These are phyloP conservation scores for Microcebus tavaratra DNA, from an alignment of 2,113 vertebrate genomes.

Conservation along the genomic window DNA sequence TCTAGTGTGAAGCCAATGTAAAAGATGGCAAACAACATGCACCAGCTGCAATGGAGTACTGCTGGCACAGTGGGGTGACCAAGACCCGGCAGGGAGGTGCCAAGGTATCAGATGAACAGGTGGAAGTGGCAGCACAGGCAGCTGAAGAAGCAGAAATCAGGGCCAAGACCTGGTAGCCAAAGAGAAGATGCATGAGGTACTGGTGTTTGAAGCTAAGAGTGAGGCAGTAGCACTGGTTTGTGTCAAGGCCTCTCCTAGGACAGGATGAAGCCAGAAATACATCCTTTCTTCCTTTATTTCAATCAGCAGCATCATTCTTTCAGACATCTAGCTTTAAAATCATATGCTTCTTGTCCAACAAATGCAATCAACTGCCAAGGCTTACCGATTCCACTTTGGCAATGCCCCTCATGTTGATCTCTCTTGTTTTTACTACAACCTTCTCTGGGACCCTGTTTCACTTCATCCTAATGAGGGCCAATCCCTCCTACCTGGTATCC, in stretches of 20 bases:
- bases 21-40: neutral
- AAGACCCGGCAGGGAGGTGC: neutral
- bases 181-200: neutral
- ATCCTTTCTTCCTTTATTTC: neutral
- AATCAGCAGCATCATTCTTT: neutral
- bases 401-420: neutral
- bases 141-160: neutral
- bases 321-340: neutral
- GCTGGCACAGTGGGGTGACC: neutral
- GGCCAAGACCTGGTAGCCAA: neutral
- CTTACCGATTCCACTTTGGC: neutral
- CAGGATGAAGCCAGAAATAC: neutral
- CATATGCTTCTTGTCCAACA: neutral
- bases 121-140: neutral
- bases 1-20: neutral
- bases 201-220: neutral
- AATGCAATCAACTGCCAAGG: neutral
- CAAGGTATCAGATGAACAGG: neutral
- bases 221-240: neutral
- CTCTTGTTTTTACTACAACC: neutral
- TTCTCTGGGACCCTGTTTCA: neutral
- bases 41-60: neutral
- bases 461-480: neutral
- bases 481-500: neutral
- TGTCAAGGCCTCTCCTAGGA: neutral